Evolutionary conservation across 2,888 invertebrate species (phyloP).

Genomic region (Aporophyla nigra): DNA sequence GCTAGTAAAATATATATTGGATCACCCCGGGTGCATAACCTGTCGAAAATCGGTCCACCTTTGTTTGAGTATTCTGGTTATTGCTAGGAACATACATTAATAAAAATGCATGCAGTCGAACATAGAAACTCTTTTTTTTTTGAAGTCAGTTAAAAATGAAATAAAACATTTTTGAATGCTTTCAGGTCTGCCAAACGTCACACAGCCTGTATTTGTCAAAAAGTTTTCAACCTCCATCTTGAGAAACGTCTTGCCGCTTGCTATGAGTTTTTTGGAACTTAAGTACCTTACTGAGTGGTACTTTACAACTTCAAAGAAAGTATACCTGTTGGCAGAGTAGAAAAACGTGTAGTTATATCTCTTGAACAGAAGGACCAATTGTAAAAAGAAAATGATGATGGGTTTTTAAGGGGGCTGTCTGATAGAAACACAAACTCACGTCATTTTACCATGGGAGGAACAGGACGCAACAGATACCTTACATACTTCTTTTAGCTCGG

Average conservation of each 20-base stretch:
- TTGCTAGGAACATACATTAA: too few species aligned
- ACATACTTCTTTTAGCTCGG: too few species aligned
- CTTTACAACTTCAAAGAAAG: constrained; percentile 74
- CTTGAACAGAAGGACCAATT: constrained; percentile 18
- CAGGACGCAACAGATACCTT: too few species aligned
- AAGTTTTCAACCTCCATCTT: constrained; percentile 48
- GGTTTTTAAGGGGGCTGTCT: not conserved
- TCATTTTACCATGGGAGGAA: too few species aligned
- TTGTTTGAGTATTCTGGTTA: too few species aligned
- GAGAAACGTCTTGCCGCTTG: constrained; percentile 61
- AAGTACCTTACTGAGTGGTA: constrained; percentile 73
- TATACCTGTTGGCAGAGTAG: constrained; percentile 29
- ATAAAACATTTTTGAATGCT: not conserved
- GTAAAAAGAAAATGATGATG: not conserved
- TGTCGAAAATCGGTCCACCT: too few species aligned
- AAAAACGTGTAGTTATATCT: constrained; percentile 28
- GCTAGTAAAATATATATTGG: too few species aligned
- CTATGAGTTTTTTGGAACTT: constrained; percentile 66
- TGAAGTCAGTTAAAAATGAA: too few species aligned
- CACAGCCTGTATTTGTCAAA: constrained; percentile 45
- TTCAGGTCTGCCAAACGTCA: constrained; percentile 8
- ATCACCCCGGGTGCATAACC: too few species aligned
- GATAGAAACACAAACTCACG: too few species aligned
- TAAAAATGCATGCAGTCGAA: too few species aligned
- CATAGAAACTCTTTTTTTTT: too few species aligned